These are phyloP conservation scores for Pollenia griseotomentosa DNA, from an alignment of 2,888 invertebrate species.

Conservation along the genomic window DNA sequence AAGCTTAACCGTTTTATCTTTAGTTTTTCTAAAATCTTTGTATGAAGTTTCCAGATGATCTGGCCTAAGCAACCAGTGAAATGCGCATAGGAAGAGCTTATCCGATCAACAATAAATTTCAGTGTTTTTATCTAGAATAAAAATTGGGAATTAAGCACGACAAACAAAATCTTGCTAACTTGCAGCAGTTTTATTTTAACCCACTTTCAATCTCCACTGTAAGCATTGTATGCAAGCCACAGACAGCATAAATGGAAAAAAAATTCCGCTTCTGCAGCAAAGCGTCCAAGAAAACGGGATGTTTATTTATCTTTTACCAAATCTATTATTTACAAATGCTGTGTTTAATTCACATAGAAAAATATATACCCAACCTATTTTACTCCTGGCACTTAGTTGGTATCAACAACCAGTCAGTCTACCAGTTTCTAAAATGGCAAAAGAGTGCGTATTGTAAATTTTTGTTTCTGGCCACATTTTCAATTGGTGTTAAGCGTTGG, in stretches of 20 bases:
- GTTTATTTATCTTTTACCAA: not conserved
- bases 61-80: no score
- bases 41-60: no score
- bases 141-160: no score
- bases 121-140: no score
- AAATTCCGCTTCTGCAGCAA: no score
- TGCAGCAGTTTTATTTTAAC: no score
- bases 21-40: no score
- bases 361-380: not conserved
- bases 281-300: not conserved
- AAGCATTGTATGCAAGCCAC: not conserved
- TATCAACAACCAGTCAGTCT: not conserved
- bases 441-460: not conserved
- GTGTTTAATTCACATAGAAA: not conserved
- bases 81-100: no score
- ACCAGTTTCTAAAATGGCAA: not conserved
- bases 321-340: not conserved
- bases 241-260: not conserved
- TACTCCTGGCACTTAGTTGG: slow-evolving; percentile 8
- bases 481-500: slow-evolving; percentile 19
- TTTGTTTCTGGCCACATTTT: slow-evolving; percentile 53
- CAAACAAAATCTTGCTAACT: no score
- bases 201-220: no score
- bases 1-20: no score
- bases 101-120: no score